These are phyloP conservation scores for Acanthurus lineatus DNA, from an alignment of 2,797 vertebrate species.

Conservation along the genomic window DNA sequence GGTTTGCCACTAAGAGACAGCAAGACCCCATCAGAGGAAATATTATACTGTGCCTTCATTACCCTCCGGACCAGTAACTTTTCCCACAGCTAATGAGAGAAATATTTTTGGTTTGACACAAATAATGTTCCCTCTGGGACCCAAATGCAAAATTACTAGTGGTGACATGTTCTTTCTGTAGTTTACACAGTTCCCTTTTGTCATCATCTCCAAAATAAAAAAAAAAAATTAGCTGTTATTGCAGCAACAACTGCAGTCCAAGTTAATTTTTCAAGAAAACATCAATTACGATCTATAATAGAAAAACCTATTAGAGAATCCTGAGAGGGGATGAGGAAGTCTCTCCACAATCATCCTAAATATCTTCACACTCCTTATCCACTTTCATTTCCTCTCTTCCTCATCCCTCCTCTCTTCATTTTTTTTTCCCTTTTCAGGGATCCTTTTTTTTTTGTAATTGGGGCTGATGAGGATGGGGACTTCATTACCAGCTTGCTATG, in stretches of 20 bases:
- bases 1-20: conserved; percentile 68
- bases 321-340: conserved; percentile 70
- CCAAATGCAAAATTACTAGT: conserved; percentile 22
- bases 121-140: conserved; percentile 40
- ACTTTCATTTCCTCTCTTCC: conserved; percentile 56
- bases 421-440: conserved; percentile 61
- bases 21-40: conserved; percentile 63
- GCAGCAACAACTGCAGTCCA: conserved; percentile 73
- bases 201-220: conserved; percentile 52
- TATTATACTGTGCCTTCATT: conserved; percentile 66
- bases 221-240: conserved; percentile 70
- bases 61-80: conserved; percentile 61
- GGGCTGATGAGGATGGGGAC: conserved; percentile 83
- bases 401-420: conserved; percentile 32
- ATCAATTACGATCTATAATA: conserved; percentile 91
- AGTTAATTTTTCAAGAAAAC: conserved; percentile 85
- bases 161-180: conserved; percentile 35
- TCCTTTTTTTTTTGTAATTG: conserved; percentile 83
- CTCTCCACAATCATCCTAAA: conserved; percentile 83
- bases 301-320: conserved; percentile 76
- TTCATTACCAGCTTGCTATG: conserved; percentile 83
- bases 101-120: conserved; percentile 50
- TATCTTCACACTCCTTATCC: conserved; percentile 65
- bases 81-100: conserved; percentile 63
- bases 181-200: conserved; percentile 46